Base-by-base conservation (phyloP, 2,888 invertebrate genomes). In the Drosophila buzzatii region DNA sequence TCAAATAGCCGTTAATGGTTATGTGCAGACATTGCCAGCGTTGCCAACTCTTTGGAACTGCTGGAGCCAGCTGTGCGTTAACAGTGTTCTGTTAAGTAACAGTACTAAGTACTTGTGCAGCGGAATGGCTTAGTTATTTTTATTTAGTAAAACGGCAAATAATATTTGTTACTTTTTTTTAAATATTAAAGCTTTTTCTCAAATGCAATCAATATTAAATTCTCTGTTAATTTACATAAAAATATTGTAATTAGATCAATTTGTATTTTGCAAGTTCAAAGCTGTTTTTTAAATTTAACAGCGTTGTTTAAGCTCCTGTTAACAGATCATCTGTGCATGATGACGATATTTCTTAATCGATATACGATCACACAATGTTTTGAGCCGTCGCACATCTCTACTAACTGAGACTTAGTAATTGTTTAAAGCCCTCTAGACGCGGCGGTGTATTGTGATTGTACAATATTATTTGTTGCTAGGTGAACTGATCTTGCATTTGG, bases 341-440 rank as follows among this genome's bases (percentile, higher is more conserved):
- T 62, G 60, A 20, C 61, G 59, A 52, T 59, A 31, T 45, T 42
- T 37, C n/a, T 27, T 8, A 39, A 61, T 69, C 73, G 62, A 69
- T 65, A 51, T 6, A 14, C 60, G 71, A 49, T 62, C 53, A 12
- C 1, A 0, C 42, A 31, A 27, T 39, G 59, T 51, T 69, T 52
- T 35, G 27, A 45, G 39, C 14, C n/a, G 18, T 35, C 52, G 69
- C 14, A 7, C 77, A 77, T 58, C 70, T 31, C 79, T 58, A 56
- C 58, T 55, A 63, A 74, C n/a, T 35, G 27, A 20, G 41, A 62
- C 51, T 78, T 76, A 60, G 74, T 73, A 56, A 72, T 78, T 62
- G 58, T 61, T 78, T 59, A 55, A 72, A 73, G 67, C 45, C 52
- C 56, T 33, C 10, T 53, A 2, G 49, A 65, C 53, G 63, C 62